Percentiles rank a stretch among this genome's conserved stretches.
Evolutionary conservation across 2,888 invertebrate genomes (phyloP).

Genomic region (Cheilosia pagana): DNA sequence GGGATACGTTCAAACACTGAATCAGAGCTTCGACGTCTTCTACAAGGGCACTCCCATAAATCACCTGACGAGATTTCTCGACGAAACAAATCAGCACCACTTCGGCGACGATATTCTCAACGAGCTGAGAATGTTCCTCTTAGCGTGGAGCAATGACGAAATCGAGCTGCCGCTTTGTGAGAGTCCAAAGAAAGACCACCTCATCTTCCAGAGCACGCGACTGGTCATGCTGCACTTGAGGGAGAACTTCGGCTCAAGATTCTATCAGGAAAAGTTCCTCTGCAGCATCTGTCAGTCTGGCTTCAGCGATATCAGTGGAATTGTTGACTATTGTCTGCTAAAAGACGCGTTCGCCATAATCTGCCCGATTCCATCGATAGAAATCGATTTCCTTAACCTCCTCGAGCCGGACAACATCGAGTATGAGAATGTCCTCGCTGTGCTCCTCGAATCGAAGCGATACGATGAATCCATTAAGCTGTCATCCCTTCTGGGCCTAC

Average conservation of each 20-base stretch:
- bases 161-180: constrained; percentile 79
- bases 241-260: constrained; percentile 86
- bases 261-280: constrained; percentile 87
- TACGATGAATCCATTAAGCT: constrained; percentile 85
- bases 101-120: constrained; percentile 84
- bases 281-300: constrained; percentile 85
- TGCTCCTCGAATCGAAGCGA: constrained; percentile 83
- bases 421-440: constrained; percentile 84
- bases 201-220: constrained; percentile 85
- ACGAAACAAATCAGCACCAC: constrained; percentile 84
- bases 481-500: constrained; percentile 83
- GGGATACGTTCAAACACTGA: constrained; percentile 86
- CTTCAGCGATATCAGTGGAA: constrained; percentile 85
- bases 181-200: constrained; percentile 83
- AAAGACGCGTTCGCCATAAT: constrained; percentile 86
- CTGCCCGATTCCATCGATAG: constrained; percentile 76
- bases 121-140: constrained; percentile 81
- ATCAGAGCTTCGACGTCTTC: constrained; percentile 88
- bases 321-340: constrained; percentile 83
- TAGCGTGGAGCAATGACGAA: constrained; percentile 81
- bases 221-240: constrained; percentile 87
- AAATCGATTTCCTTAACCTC: constrained; percentile 79
- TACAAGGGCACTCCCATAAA: constrained; percentile 88
- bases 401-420: constrained; percentile 81
- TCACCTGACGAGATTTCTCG: constrained; percentile 86